Percentiles rank a stretch among this genome's conserved stretches.
Evolutionary conservation across 2,797 vertebrate species (phyloP).

Genomic region (Triplophysa yarkandensis): DNA sequence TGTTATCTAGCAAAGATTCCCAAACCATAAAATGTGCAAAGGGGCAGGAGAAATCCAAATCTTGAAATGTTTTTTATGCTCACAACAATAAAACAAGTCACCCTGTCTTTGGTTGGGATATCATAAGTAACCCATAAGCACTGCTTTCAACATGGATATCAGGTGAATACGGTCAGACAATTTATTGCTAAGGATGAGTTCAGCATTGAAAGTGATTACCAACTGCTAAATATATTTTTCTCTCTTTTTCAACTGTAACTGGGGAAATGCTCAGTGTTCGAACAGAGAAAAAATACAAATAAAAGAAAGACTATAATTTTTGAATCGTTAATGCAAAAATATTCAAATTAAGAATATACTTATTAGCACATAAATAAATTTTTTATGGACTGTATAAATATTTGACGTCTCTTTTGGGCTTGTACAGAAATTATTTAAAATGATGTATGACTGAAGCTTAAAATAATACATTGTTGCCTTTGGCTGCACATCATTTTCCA

Average conservation of each 20-base stretch:
- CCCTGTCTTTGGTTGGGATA: constrained; percentile 4
- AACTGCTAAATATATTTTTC: constrained; percentile 49
- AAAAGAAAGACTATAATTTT: neutral
- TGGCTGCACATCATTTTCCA: constrained; percentile 17
- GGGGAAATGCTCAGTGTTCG: constrained; percentile 29
- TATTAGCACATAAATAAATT: neutral
- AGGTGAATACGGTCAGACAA: neutral
- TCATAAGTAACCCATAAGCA: constrained; percentile 21
- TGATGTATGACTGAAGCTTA: constrained; percentile 25
- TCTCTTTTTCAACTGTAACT: constrained; percentile 46
- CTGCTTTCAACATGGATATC: constrained; percentile 27
- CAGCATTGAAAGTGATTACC: constrained; percentile 40
- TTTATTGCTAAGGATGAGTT: constrained; percentile 33
- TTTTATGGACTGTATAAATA: neutral
- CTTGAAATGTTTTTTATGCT: neutral
- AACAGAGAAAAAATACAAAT: constrained; percentile 31
- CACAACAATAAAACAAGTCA: neutral
- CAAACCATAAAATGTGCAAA: neutral
- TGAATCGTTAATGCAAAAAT: neutral
- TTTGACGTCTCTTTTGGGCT: constrained; percentile 1
- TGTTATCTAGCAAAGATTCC: neutral
- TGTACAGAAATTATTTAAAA: constrained; percentile 8
- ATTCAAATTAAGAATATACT: neutral
- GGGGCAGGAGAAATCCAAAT: neutral
- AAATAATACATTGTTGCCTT: constrained; percentile 37